Percentiles rank a stretch among this genome's conserved stretches.
Conservation (phyloP, 2,797 vertebrate species). For the Molothrus aeneus region DNA sequence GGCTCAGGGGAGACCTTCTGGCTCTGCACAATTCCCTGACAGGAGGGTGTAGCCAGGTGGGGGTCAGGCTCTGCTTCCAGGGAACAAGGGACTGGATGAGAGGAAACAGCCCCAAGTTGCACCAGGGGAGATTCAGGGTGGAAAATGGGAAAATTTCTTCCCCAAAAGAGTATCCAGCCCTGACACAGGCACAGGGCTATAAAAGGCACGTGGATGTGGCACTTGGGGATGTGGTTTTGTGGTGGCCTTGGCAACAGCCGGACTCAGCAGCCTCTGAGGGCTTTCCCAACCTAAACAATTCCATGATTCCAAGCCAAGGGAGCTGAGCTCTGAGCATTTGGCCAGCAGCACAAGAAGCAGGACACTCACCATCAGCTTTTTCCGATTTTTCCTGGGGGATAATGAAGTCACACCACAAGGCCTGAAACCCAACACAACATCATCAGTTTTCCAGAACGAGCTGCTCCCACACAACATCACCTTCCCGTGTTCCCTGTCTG, state of each 20-base stretch:
- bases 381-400: conserved; percentile 82
- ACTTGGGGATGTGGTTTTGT: background rate
- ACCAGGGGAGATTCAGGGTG: background rate
- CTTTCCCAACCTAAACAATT: background rate
- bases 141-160: background rate
- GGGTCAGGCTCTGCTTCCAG: background rate
- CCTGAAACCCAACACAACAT: conserved; percentile 76
- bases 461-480: rapidly evolving
- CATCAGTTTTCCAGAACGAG: rapidly evolving
- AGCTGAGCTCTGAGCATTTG: background rate
- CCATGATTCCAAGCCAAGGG: background rate
- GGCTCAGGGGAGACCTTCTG: background rate
- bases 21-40: background rate
- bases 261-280: rapidly evolving
- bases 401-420: conserved; percentile 95
- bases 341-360: background rate
- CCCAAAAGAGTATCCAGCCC: background rate
- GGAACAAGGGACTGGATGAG: background rate
- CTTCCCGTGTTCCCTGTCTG: rapidly evolving
- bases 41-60: background rate
- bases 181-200: background rate
- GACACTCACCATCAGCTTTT: conserved; percentile 77
- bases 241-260: background rate
- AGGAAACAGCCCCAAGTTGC: background rate
- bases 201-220: background rate